Conservation (phyloP, 2,888 invertebrate species). For the Eupsilia transversa region DNA sequence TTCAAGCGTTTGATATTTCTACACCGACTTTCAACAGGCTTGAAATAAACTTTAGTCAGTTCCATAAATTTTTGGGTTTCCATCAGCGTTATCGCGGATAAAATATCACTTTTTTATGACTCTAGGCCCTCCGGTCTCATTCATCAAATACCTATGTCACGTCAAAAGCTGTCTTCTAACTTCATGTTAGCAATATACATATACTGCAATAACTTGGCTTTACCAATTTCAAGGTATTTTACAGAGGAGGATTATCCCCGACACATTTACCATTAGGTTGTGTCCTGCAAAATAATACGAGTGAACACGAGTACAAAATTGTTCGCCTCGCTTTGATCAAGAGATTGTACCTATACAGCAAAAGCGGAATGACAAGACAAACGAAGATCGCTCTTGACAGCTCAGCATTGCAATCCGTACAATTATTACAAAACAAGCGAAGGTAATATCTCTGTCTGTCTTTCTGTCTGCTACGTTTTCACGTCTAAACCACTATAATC, state of each 20-base stretch:
- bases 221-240: not conserved
- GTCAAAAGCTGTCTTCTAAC: not conserved
- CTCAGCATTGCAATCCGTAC: not conserved
- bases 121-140: not conserved
- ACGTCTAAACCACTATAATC: not conserved
- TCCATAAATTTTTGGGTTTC: not conserved
- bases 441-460: not conserved
- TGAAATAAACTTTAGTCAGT: too few relatives aligned
- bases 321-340: constrained; percentile 3
- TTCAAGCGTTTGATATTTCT: too few relatives aligned
- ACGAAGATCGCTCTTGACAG: not conserved
- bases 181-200: not conserved
- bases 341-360: not conserved
- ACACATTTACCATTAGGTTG: not conserved
- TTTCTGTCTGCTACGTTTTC: not conserved
- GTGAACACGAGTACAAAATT: not conserved
- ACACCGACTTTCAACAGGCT: too few relatives aligned
- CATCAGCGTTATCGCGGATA: not conserved
- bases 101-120: not conserved
- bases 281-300: not conserved
- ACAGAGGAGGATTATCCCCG: not conserved
- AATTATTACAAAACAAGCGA: not conserved
- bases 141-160: not conserved
- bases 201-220: not conserved
- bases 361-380: not conserved